phyloP scores from a whole-genome alignment of 2,888 invertebrate genomes.

The Dorcus hopei region DNA sequence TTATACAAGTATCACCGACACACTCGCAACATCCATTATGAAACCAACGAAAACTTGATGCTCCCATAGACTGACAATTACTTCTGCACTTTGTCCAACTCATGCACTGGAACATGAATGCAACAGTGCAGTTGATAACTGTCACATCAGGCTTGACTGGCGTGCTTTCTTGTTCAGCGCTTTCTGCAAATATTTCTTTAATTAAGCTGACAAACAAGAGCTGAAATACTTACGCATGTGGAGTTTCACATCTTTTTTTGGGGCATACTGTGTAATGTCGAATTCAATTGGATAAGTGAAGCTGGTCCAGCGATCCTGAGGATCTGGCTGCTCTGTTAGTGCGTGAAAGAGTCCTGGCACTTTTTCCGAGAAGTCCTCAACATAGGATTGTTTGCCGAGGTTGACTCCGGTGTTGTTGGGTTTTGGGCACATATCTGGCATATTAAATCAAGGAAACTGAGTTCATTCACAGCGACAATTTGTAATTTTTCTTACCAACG shows the following conservation, averaged over 20 bases:
- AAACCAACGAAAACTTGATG: constrained; percentile 86
- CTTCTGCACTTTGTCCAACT: constrained; percentile 83
- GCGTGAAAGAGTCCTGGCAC: constrained; percentile 81
- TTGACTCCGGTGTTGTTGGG: constrained; percentile 71
- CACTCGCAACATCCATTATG: constrained; percentile 95
- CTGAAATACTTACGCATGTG: constrained; percentile 61
- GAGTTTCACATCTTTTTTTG: constrained; percentile 64
- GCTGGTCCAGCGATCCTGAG: constrained; percentile 77
- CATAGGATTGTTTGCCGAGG: constrained; percentile 76
- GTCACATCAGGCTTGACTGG: no score
- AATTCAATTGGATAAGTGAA: constrained; percentile 77
- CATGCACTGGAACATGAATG: constrained; percentile 86
- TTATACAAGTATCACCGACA: constrained; percentile 81
- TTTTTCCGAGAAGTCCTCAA: constrained; percentile 79
- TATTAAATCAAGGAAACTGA: constrained; percentile 10
- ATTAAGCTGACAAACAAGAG: neutral
- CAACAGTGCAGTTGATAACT: constrained; percentile 80
- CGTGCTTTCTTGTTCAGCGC: constrained; percentile 27
- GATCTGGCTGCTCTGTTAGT: constrained; percentile 75
- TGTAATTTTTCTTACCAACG: constrained; percentile 73
- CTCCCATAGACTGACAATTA: constrained; percentile 80
- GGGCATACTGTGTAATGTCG: constrained; percentile 62
- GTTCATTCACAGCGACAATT: neutral
- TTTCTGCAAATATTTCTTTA: constrained; percentile 53
- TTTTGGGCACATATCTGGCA: constrained; percentile 83